Evolutionary conservation across 2,888 invertebrate species (phyloP).

Genomic region (Brachypalpus laphriformis): DNA sequence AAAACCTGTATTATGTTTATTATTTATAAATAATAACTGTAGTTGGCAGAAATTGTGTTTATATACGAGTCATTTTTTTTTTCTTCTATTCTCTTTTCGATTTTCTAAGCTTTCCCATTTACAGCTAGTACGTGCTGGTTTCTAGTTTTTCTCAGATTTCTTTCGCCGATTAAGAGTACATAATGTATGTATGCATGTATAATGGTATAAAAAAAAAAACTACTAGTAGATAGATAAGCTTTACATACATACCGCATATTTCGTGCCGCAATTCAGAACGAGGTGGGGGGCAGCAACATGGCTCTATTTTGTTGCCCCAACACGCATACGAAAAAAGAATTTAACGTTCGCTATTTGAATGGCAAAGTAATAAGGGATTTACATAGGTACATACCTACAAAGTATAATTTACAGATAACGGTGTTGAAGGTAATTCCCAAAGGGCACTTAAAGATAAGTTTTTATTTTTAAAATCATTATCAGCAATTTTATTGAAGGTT

Average conservation of each 20-base stretch:
- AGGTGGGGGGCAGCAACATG: not conserved
- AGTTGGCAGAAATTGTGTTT: slow-evolving; percentile 38
- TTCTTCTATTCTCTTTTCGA: slow-evolving; percentile 4
- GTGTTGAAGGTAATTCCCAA: slow-evolving; percentile 9
- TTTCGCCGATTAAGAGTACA: slow-evolving; percentile 30
- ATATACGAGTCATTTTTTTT: not conserved
- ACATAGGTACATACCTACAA: not conserved
- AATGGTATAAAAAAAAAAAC: not conserved
- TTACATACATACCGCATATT: slow-evolving; percentile 10
- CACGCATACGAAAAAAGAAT: not conserved
- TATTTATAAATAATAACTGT: slow-evolving; percentile 59
- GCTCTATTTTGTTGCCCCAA: not conserved
- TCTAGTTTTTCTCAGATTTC: slow-evolving; percentile 50
- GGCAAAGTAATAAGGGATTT: slow-evolving; percentile 15
- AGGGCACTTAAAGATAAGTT: slow-evolving; percentile 5
- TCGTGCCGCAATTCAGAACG: not conserved
- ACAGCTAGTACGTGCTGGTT: slow-evolving; percentile 25
- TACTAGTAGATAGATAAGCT: slow-evolving; percentile 4
- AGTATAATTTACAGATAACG: slow-evolving; percentile 9
- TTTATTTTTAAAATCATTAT: not conserved
- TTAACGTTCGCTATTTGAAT: not conserved
- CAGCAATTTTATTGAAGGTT: not conserved
- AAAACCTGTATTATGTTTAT: slow-evolving; percentile 50
- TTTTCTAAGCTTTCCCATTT: slow-evolving; percentile 44
- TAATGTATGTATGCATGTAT: too few relatives aligned